phyloP scores from a whole-genome alignment of 2,113 vertebrate species.

The Sula dactylatra region DNA sequence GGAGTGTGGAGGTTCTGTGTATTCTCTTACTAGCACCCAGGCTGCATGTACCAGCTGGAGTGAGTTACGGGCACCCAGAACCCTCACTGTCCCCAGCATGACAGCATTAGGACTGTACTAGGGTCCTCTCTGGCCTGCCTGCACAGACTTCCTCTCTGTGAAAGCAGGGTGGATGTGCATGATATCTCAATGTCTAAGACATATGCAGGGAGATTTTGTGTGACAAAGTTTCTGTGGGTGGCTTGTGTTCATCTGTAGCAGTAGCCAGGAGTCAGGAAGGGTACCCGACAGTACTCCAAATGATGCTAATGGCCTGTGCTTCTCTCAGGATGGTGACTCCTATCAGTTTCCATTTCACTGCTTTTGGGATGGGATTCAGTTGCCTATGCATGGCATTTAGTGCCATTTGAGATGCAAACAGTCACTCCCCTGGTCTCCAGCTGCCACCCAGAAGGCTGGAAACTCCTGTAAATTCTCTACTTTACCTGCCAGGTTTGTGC shows the following conservation, averaged over 20 bases:
- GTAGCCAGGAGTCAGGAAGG: not conserved
- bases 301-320: not conserved
- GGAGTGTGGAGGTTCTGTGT: not conserved
- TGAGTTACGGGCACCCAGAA: not conserved
- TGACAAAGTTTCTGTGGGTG: not conserved
- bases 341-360: not conserved
- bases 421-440: not conserved
- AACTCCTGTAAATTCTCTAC: not conserved
- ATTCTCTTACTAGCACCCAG: not conserved
- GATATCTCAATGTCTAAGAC: too few relatives aligned
- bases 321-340: not conserved
- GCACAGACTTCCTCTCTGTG: not conserved
- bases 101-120: not conserved
- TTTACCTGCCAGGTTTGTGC: not conserved
- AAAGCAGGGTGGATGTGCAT: not conserved
- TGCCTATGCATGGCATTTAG: not conserved
- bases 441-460: not conserved
- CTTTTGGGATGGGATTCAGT: not conserved
- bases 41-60: not conserved
- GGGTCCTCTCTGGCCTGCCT: too few relatives aligned
- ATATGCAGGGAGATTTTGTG: not conserved
- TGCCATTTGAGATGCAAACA: not conserved
- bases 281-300: not conserved
- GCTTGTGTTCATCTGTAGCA: not conserved
- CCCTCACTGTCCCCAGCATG: not conserved